These are phyloP conservation scores for Gambusia affinis DNA, from an alignment of 2,113 vertebrate genomes.

Conservation along the genomic window DNA sequence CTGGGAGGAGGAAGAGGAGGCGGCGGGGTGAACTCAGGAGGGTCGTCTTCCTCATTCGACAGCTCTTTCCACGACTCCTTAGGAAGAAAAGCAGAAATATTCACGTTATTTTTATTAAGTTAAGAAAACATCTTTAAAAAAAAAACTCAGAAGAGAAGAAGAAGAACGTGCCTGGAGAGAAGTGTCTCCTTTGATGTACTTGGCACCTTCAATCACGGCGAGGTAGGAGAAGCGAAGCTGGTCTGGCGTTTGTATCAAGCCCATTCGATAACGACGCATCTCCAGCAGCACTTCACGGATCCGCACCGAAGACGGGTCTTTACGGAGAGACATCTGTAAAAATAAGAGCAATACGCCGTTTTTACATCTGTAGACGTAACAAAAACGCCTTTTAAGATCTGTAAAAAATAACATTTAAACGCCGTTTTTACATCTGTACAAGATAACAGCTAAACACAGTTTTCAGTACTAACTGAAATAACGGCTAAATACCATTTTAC, in stretches of 20 bases:
- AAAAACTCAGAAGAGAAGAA: background rate
- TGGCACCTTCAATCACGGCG: constrained; percentile 94
- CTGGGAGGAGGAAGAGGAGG: constrained; percentile 86
- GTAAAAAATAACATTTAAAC: too few relatives aligned
- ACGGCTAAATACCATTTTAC: too few relatives aligned
- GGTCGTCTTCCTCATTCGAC: constrained; percentile 93
- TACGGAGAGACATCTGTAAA: constrained; percentile 88
- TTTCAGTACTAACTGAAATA: too few relatives aligned
- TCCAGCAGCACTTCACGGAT: constrained; percentile 93
- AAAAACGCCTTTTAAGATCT: too few relatives aligned
- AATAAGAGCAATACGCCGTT: background rate
- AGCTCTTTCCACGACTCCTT: constrained; percentile 96
- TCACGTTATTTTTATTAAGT: background rate
- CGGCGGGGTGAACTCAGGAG: constrained; percentile 87
- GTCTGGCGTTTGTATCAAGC: constrained; percentile 95
- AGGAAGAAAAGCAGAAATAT: background rate
- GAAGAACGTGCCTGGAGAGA: constrained; percentile 84
- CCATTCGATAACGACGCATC: constrained; percentile 94
- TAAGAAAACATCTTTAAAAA: background rate
- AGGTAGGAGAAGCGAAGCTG: constrained; percentile 98
- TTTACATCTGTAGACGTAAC: too few relatives aligned
- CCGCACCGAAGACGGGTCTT: constrained; percentile 91
- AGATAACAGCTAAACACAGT: too few relatives aligned
- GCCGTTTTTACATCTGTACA: too few relatives aligned
- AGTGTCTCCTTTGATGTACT: constrained; percentile 91